Evolutionary conservation across 1,140 invertebrate genomes (phyloP).

Genomic region (Drosophila aff.): DNA sequence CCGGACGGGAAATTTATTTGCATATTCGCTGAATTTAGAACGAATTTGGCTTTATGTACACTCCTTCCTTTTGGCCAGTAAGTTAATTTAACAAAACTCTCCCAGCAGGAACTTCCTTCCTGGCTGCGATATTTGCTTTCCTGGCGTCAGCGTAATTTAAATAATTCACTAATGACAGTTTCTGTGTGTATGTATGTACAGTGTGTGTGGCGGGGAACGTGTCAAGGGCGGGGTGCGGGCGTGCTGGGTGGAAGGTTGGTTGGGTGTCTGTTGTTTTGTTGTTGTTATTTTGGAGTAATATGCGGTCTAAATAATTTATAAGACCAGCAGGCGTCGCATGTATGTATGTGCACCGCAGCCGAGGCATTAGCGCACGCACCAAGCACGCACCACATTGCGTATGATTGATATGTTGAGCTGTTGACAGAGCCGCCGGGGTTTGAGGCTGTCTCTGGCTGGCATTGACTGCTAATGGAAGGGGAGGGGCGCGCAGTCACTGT

Average conservation of each 20-base stretch:
- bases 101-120: conserved; percentile 37
- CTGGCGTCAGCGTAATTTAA: conserved; percentile 51
- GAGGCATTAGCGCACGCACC: conserved; percentile 57
- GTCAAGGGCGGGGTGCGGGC: conserved; percentile 17
- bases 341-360: conserved; percentile 30
- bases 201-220: conserved; percentile 12
- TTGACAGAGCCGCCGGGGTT: conserved; percentile 63
- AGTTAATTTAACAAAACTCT: conserved; percentile 69
- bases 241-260: neutral
- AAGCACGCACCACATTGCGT: conserved; percentile 71
- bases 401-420: conserved; percentile 83
- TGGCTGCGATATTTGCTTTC: conserved; percentile 43
- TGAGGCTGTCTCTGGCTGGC: conserved; percentile 24
- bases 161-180: conserved; percentile 77
- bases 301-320: conserved; percentile 74
- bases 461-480: conserved; percentile 31
- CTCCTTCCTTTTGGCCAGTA: conserved; percentile 14
- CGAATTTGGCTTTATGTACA: conserved; percentile 18
- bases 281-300: conserved; percentile 63
- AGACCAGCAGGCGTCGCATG: conserved; percentile 52
- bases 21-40: conserved; percentile 35
- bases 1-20: conserved; percentile 71
- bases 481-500: neutral
- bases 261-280: conserved; percentile 27
- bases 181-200: conserved; percentile 4